These are phyloP conservation scores for Merluccius polli DNA, from an alignment of 2,797 vertebrate species.

Conservation along the genomic window DNA sequence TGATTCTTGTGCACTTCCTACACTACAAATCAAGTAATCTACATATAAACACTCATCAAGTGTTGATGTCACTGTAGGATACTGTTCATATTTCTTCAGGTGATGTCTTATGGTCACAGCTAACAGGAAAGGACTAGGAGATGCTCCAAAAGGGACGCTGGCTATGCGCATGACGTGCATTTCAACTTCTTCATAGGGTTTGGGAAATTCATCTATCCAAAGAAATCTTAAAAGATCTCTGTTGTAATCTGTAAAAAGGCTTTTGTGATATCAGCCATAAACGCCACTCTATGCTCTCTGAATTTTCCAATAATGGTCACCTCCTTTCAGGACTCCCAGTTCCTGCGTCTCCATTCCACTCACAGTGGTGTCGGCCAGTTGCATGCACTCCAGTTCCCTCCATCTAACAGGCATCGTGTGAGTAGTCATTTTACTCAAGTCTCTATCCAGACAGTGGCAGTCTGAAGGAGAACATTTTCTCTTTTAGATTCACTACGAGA, in stretches of 20 bases:
- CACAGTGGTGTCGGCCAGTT: too few species aligned
- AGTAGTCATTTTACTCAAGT: too few species aligned
- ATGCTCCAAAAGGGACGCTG: slow-evolving; percentile 14
- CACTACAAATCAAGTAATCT: slow-evolving; percentile 8
- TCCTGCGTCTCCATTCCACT: too few species aligned
- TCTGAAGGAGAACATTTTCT: too few species aligned
- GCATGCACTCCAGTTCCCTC: too few species aligned
- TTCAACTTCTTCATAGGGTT: neutral
- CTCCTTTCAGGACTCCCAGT: too few species aligned
- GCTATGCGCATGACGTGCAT: slow-evolving; percentile 5
- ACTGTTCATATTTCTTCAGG: neutral
- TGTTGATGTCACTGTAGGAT: neutral
- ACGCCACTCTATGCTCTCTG: slow-evolving; percentile 6
- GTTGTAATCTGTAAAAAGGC: slow-evolving; percentile 16
- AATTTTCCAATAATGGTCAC: neutral
- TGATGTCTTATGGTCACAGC: slow-evolving; percentile 16
- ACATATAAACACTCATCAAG: slow-evolving; percentile 7
- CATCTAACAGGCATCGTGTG: too few species aligned
- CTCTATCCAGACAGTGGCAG: too few species aligned
- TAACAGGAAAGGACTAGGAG: slow-evolving; percentile 1
- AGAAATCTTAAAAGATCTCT: slow-evolving; percentile 5
- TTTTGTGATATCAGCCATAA: slow-evolving; percentile 23
- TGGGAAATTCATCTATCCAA: slow-evolving; percentile 2
- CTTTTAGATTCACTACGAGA: too few species aligned
- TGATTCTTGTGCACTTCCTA: neutral